Evolutionary conservation across 53 echinoderm and acorn worm genomes (phyloP).

Genomic region (Zoroaster sp.): DNA sequence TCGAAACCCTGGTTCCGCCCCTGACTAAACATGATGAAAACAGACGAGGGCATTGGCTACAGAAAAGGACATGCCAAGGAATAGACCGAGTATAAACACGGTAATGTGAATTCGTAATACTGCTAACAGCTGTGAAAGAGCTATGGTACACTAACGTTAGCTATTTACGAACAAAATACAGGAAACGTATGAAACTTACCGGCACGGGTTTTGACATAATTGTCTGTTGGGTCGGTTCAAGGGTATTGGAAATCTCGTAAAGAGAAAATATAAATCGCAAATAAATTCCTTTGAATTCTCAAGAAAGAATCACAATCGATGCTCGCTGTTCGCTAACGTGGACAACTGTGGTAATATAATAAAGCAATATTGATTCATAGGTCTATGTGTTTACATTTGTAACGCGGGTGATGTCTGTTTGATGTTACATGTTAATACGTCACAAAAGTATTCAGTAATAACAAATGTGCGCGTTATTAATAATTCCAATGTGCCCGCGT

Average conservation of each 20-base stretch:
- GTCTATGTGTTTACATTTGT: not conserved
- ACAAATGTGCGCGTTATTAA: not conserved
- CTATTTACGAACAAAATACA: not conserved
- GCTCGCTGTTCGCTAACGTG: not conserved
- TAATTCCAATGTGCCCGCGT: not conserved
- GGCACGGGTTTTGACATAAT: not conserved
- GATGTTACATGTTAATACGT: not conserved
- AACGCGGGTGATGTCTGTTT: not conserved
- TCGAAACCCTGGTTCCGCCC: too few relatives aligned
- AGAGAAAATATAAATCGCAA: not conserved
- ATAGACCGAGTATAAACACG: not conserved
- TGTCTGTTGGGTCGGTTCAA: not conserved
- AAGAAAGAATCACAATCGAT: not conserved
- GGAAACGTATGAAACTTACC: not conserved
- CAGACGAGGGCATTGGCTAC: not conserved
- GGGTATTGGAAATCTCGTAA: not conserved
- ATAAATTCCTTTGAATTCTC: not conserved
- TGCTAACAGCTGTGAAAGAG: too few relatives aligned
- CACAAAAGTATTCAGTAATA: not conserved
- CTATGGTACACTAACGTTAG: too few relatives aligned
- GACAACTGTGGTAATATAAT: too few relatives aligned
- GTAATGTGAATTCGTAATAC: not conserved
- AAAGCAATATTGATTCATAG: not conserved
- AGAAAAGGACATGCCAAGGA: not conserved
- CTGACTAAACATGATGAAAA: not conserved